phyloP scores from a whole-genome alignment of 2,113 vertebrate genomes.

The Sylvilagus bachmani region DNA sequence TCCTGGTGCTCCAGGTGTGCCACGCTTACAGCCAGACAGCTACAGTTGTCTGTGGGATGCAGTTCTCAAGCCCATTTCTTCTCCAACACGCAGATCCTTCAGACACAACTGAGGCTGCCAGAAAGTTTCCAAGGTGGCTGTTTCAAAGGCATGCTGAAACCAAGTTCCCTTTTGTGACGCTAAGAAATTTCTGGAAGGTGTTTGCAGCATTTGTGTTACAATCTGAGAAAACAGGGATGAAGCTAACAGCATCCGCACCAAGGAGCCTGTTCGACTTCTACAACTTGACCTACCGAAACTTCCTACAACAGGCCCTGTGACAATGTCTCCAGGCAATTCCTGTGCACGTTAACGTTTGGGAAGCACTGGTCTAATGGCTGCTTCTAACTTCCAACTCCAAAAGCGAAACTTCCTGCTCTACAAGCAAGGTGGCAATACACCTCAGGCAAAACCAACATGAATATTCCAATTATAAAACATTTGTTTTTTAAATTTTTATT shows the following conservation, averaged over 20 bases:
- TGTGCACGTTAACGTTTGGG: neutral
- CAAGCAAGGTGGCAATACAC: neutral
- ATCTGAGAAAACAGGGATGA: neutral
- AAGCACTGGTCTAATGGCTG: neutral
- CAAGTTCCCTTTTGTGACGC: neutral
- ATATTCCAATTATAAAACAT: neutral
- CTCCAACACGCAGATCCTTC: neutral
- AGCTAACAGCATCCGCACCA: neutral
- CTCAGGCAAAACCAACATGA: slow-evolving; percentile 15
- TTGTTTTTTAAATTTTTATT: neutral
- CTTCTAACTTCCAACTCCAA: slow-evolving; percentile 7
- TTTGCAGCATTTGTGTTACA: neutral
- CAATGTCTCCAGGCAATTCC: neutral
- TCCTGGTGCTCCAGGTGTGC: neutral
- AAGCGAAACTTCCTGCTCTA: neutral
- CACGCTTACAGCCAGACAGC: neutral
- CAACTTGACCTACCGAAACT: neutral
- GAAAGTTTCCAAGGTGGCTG: slow-evolving; percentile 14
- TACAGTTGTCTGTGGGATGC: neutral
- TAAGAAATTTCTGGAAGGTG: neutral
- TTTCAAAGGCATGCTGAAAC: slow-evolving; percentile 40
- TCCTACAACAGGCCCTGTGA: neutral
- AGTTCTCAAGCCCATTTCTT: neutral
- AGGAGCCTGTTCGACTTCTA: neutral
- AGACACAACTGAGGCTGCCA: slow-evolving; percentile 18